Percentiles rank a stretch among this genome's conserved stretches.
These are phyloP conservation scores for Actinia tenebrosa DNA, from an alignment of 64 coral and sea anemone genomes.

Conservation along the genomic window DNA sequence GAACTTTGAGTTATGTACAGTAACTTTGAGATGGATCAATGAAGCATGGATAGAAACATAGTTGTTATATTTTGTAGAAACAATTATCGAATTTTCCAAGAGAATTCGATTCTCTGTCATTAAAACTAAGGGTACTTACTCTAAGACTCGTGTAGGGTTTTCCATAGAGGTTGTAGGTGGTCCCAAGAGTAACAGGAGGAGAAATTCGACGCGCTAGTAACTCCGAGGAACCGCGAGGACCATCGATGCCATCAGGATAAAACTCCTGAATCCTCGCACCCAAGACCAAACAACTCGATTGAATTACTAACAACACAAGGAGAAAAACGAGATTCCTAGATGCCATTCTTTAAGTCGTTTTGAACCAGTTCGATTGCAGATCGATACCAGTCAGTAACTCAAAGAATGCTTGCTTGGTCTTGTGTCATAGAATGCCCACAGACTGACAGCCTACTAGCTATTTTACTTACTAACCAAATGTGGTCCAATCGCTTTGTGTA, in stretches of 20 bases:
- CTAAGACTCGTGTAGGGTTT: slow-evolving; percentile 1
- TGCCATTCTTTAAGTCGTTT: not conserved
- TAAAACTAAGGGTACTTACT: not conserved
- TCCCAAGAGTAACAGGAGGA: not conserved
- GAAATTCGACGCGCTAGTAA: not conserved
- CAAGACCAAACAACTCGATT: not conserved
- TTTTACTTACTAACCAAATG: not conserved
- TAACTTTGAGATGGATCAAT: not conserved
- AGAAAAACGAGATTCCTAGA: not conserved
- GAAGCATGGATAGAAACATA: not conserved
- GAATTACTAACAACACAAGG: not conserved
- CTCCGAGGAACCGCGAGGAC: not conserved
- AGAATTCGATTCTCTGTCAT: not conserved
- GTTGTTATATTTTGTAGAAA: not conserved
- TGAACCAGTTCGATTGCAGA: not conserved
- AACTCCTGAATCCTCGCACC: not conserved
- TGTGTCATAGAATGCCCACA: not conserved
- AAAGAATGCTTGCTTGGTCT: not conserved
- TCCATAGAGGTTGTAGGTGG: slow-evolving; percentile 15
- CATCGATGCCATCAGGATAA: slow-evolving; percentile 7
- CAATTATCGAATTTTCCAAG: not conserved
- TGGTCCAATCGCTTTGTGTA: not conserved
- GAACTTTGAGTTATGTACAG: not conserved
- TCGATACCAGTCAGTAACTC: not conserved
- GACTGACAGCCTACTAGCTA: not conserved